Conservation (phyloP, 2,113 vertebrate genomes). For the Corythaixoides concolor region DNA sequence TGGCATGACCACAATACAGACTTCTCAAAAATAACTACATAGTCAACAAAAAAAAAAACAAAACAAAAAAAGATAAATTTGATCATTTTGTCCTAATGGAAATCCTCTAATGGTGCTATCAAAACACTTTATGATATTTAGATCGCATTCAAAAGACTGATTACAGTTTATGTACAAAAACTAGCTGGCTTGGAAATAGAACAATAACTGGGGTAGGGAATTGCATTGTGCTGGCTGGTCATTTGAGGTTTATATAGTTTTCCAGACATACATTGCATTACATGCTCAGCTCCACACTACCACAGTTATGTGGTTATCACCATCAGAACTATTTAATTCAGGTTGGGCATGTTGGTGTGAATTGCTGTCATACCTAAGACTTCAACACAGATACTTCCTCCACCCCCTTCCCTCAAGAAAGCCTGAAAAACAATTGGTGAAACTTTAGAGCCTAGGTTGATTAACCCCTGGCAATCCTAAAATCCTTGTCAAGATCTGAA, state of each 20-base stretch:
- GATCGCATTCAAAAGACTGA: background rate
- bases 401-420: background rate
- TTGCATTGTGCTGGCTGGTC: fast-evolving
- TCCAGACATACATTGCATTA: background rate
- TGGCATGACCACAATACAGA: background rate
- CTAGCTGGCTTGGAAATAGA: background rate
- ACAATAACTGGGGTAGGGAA: background rate
- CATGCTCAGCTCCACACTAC: background rate
- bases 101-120: background rate
- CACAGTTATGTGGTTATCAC: background rate
- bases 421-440: background rate
- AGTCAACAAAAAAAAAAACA: background rate
- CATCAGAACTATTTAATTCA: background rate
- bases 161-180: background rate
- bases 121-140: background rate
- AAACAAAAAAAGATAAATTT: background rate
- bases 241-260: background rate
- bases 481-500: background rate
- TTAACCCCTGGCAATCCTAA: background rate
- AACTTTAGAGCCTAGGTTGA: background rate
- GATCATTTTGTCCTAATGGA: background rate
- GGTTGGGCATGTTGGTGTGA: background rate
- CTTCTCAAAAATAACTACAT: background rate
- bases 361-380: background rate
- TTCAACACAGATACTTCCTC: background rate